phyloP scores from a whole-genome alignment of 2,797 vertebrate genomes.

The Peromyscus melanophrys region DNA sequence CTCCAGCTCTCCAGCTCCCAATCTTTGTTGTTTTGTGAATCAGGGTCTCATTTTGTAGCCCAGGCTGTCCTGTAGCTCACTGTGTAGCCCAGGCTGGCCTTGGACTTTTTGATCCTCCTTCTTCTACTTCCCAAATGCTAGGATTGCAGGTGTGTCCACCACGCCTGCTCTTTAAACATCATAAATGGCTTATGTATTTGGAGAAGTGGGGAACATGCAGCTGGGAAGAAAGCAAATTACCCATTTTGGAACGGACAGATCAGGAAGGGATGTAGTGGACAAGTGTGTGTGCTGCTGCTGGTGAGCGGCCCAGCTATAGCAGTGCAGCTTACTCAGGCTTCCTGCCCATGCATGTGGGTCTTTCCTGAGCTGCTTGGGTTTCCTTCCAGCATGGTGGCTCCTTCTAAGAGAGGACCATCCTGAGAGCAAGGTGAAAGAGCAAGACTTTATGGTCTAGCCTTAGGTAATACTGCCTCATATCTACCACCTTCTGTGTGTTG shows the following conservation, averaged over 20 bases:
- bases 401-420: background rate
- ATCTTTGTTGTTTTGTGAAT: background rate
- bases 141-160: background rate
- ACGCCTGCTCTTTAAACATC: slow-evolving; percentile 1
- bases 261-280: background rate
- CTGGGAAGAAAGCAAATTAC: background rate
- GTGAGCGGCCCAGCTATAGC: background rate
- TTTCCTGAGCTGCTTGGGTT: background rate
- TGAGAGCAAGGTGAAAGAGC: background rate
- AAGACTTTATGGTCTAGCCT: background rate
- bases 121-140: background rate
- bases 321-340: background rate
- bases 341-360: background rate
- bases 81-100: background rate
- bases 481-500: background rate
- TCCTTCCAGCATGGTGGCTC: background rate
- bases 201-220: background rate
- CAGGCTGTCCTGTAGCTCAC: background rate
- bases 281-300: background rate
- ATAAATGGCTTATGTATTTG: background rate
- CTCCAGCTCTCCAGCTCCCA: background rate
- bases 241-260: slow-evolving; percentile 18
- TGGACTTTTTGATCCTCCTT: background rate
- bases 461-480: background rate
- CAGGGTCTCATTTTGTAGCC: background rate